Percentiles rank a stretch among this genome's conserved stretches.
These are phyloP conservation scores for Calephelis virginiensis DNA, from an alignment of 1,140 invertebrate species.

Conservation along the genomic window DNA sequence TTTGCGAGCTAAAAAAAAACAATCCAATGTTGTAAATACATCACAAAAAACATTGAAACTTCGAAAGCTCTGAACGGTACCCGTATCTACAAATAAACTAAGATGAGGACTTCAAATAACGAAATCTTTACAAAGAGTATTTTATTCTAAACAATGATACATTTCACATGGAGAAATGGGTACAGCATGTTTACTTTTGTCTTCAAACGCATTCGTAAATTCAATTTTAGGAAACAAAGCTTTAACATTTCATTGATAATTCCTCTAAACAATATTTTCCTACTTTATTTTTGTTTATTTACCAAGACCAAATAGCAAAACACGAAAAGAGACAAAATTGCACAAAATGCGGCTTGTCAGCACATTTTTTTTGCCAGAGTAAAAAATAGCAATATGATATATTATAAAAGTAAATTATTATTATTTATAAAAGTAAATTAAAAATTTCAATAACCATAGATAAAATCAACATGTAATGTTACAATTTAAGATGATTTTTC, in stretches of 20 bases:
- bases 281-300: too few relatives aligned
- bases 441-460: too few relatives aligned
- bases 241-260: background rate
- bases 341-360: too few relatives aligned
- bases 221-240: constrained; percentile 9
- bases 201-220: constrained; percentile 3
- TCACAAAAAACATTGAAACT: background rate
- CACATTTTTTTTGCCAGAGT: too few relatives aligned
- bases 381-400: too few relatives aligned
- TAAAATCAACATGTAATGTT: too few relatives aligned
- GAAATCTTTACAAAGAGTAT: constrained; percentile 7
- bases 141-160: constrained; percentile 10
- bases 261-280: too few relatives aligned
- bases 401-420: too few relatives aligned
- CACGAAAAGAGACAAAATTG: too few relatives aligned
- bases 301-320: too few relatives aligned
- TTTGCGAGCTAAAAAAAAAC: background rate
- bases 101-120: background rate
- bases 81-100: constrained; percentile 2
- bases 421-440: too few relatives aligned
- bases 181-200: background rate
- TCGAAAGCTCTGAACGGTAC: background rate
- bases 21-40: background rate
- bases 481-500: too few relatives aligned
- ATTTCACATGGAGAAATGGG: constrained; percentile 5